Evolutionary conservation across 2,797 vertebrate species (phyloP).

Genomic region (Sebastes minor): DNA sequence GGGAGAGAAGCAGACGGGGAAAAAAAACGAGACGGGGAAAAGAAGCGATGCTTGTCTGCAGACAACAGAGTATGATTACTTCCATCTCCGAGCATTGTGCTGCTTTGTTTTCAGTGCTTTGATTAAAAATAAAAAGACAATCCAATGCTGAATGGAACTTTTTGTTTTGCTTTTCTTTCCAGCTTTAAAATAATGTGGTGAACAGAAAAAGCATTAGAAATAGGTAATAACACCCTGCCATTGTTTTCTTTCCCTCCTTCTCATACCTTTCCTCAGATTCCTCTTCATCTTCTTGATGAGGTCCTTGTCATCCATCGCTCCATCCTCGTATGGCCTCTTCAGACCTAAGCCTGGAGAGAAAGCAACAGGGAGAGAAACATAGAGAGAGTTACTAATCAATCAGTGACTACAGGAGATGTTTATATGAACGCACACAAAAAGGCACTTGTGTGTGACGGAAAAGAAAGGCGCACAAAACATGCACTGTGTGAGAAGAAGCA

Average conservation of each 20-base stretch:
- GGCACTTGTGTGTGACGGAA: neutral
- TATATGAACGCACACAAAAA: constrained; percentile 5
- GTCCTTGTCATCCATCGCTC: constrained; percentile 94
- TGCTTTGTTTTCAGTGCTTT: neutral
- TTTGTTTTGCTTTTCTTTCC: neutral
- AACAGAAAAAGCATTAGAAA: neutral
- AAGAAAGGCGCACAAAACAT: constrained; percentile 11
- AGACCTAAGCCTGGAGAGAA: constrained; percentile 82
- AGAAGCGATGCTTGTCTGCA: constrained; percentile 9
- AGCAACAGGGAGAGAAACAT: neutral
- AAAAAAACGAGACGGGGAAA: constrained; percentile 12
- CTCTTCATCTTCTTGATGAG: constrained; percentile 99
- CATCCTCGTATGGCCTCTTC: constrained; percentile 96
- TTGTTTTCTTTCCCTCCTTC: neutral
- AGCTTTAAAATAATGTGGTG: neutral
- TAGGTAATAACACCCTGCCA: neutral
- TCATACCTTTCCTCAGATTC: constrained; percentile 94
- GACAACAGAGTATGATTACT: neutral
- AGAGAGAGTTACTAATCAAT: constrained; percentile 1
- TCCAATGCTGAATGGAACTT: neutral
- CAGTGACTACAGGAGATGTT: neutral
- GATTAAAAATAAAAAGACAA: neutral
- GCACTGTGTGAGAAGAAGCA: neutral
- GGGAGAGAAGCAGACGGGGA: constrained; percentile 21
- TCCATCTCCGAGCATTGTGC: neutral